Evolutionary conservation across 2,797 vertebrate species (phyloP), one percentile per base, ranked within the genome.

Genomic region (Rhinella marina): DNA sequence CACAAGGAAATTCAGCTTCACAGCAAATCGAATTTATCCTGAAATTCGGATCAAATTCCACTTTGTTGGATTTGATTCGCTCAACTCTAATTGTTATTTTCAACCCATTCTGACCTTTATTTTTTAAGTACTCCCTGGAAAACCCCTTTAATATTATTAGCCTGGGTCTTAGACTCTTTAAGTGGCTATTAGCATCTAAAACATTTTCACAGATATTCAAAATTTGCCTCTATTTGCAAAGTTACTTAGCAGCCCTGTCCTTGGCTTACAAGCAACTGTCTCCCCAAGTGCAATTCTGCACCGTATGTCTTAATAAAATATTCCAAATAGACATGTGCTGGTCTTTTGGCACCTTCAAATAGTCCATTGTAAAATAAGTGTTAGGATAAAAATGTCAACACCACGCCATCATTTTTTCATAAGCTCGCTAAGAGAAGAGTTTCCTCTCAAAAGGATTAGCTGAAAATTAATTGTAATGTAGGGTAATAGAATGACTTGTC

Each of bases 381-480:
- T 77, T 78, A 88, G 77, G 91, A 92, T 89, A 90, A 85, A 93
- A 93, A 94, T 91, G 84, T 89, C 76, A 88, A 88, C 72, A 48
- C 62, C 80, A 66, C 48, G 41, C 84, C 88, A 89, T 66, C 16
- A 86, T 89, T 93, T 91, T 41, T 89, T 94, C 90, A 82, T 41
- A 88, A 87, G 83, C 81, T 86, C 75, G 6, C 7, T 73, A 52
- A 48, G 86, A 80, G 88, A 90, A 85, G 82, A 91, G 92, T 88
- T 91, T 90, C n/a, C 90, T 91, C 90, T 93, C 88, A 87, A 86
- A 91, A 87, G 92, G 70, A 92, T 92, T 90, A 90, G 81, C 92
- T 92, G 90, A 81, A 91, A 91, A 93, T 93, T 93, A 90, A 94
- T 93, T 93, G 93, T 92, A 93, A 94, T 91, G 92, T 90, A 92